Evolutionary conservation across 2,888 invertebrate species (phyloP).

Genomic region (Leuctra nigra): DNA sequence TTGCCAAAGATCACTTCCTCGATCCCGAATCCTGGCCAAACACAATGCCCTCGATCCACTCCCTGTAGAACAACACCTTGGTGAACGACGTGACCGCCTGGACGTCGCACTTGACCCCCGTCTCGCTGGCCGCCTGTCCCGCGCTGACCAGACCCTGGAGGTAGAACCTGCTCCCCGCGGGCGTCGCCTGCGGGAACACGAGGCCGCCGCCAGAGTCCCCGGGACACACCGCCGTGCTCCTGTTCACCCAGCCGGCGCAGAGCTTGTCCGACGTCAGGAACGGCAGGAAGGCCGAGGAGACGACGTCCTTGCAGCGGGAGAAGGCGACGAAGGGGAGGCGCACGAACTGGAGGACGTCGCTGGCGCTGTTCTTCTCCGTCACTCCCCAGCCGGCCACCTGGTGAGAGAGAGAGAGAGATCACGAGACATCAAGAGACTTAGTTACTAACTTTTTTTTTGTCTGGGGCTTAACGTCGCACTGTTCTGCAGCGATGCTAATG

Average conservation of each 20-base stretch:
- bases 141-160: not conserved
- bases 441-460: no score
- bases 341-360: not conserved
- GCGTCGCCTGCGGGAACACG: not conserved
- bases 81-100: not conserved
- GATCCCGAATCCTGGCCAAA: no score
- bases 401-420: no score
- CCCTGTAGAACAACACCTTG: not conserved
- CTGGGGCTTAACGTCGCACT: no score
- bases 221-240: not conserved
- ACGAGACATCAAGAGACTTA: no score
- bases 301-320: constrained; percentile 1
- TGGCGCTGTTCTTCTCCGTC: not conserved
- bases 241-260: not conserved
- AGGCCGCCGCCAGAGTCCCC: constrained; percentile 1
- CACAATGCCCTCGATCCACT: not conserved
- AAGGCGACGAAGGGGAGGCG: not conserved
- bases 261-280: constrained; percentile 4
- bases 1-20: no score
- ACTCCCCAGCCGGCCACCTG: constrained; percentile 4
- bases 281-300: not conserved
- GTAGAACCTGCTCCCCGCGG: not conserved
- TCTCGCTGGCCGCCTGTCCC: not conserved
- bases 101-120: not conserved
- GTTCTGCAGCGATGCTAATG: no score